These are phyloP conservation scores for Altica lythri DNA, from an alignment of 2,888 invertebrate genomes.

Conservation along the genomic window DNA sequence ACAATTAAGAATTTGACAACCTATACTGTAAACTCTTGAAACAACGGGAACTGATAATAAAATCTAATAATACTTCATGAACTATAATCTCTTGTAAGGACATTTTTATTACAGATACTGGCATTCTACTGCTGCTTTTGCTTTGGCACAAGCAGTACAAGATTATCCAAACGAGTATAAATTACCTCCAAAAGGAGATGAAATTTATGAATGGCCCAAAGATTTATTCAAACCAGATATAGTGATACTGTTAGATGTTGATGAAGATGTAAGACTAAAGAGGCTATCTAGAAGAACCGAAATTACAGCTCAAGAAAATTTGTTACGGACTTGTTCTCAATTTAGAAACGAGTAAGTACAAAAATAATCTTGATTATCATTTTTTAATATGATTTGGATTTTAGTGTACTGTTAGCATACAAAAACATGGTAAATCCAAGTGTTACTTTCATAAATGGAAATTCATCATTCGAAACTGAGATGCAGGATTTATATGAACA, in stretches of 20 bases:
- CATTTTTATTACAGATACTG: no score
- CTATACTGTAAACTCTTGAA: no score
- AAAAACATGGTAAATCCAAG: conserved; percentile 17
- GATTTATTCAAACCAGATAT: conserved; percentile 58
- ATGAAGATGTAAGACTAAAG: conserved; percentile 52
- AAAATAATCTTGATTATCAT: neutral
- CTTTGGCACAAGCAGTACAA: conserved; percentile 52
- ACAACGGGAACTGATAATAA: no score
- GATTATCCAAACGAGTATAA: conserved; percentile 38
- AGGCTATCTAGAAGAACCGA: conserved; percentile 48
- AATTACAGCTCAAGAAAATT: conserved; percentile 49
- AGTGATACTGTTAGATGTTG: conserved; percentile 55
- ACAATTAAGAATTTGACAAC: no score
- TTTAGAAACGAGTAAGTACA: conserved; percentile 52
- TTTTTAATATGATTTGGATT: conserved; percentile 1
- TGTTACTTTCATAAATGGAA: conserved; percentile 10
- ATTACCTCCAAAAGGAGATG: conserved; percentile 48
- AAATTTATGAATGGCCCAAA: conserved; percentile 55
- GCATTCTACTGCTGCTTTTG: conserved; percentile 59
- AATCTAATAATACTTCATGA: no score
- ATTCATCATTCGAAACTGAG: no score
- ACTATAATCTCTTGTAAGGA: no score
- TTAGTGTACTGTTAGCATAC: conserved; percentile 19
- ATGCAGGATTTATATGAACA: no score
- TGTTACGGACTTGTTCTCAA: conserved; percentile 42